Evolutionary conservation across 1,140 invertebrate genomes (phyloP), one percentile per base, ranked within the genome.

Genomic region (Papilio machaon): DNA sequence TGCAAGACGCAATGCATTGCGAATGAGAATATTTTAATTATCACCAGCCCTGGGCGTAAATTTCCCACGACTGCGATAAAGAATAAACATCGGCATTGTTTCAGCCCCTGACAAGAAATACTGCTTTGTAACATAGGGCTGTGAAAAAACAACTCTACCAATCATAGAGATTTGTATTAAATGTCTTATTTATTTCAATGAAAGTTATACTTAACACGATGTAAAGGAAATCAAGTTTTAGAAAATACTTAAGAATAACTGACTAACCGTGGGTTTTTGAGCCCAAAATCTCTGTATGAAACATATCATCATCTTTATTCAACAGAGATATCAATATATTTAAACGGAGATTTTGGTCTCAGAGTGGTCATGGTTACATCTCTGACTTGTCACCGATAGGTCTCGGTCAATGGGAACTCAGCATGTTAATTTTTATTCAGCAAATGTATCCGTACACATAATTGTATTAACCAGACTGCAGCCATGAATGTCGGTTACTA

Each of bases 31-130:
- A 93, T 92, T 94, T 92, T 93, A 93, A 94, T 94, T 94, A 94
- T 90, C 88, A 83, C 82, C 83, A 83, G 79, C 86, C 84, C 85
- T 78, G 80, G 79, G 86, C 88, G 91, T 92, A 92, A 94, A 93
- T 94, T 94, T 93, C 92, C 92, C 92, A 94, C 92, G 92, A 89
- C 92, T 94, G 84, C 91, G 89, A 94, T 94, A 94, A 94, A 94
- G 92, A 94, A 94, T 94, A 94, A 94, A 93, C 91, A 93, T 91
- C 84, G 87, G 86, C 89, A 90, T 91, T 92, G 90, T 92, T 91
- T 93, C 91, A 89, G 83, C 88, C 91, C 87, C 81, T 86, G 87
- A 87, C 88, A 92, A 94, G 92, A 94, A 88, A 91, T 91, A 94
- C 89, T 85, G 84, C 85, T 76, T 73, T 2, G 10, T 23, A 23